A percentile compares a stretch with the other conserved stretches of the same genome.
Evolutionary conservation across 2,888 invertebrate species (phyloP).

Genomic region (Bombyx huttoni): DNA sequence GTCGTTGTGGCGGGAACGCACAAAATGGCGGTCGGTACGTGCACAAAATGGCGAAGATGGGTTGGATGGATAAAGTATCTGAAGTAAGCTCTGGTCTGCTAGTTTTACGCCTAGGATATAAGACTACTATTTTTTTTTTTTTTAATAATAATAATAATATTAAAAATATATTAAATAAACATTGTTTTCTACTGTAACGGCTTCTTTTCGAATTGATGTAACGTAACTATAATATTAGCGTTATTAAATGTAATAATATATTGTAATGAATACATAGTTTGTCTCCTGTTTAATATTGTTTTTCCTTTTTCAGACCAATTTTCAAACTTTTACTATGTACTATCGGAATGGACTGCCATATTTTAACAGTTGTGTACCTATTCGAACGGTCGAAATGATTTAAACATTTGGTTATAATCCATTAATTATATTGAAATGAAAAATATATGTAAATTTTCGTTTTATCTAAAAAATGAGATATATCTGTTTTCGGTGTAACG

Average conservation of each 20-base stretch:
- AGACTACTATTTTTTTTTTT: slow-evolving; percentile 64
- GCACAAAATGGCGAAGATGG: slow-evolving; percentile 18
- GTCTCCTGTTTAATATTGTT: slow-evolving; percentile 21
- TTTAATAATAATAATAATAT: background rate
- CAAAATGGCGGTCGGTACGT: slow-evolving; percentile 2
- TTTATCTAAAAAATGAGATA: slow-evolving; percentile 8
- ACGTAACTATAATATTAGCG: slow-evolving; percentile 22
- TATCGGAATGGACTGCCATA: slow-evolving; percentile 65
- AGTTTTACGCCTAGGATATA: slow-evolving; percentile 48
- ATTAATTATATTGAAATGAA: too few species aligned
- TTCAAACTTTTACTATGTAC: slow-evolving; percentile 59
- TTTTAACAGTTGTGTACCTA: slow-evolving; percentile 39
- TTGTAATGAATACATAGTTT: slow-evolving; percentile 41
- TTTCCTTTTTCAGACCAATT: slow-evolving; percentile 63
- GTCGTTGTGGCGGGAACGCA: slow-evolving; percentile 13
- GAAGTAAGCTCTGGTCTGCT: slow-evolving; percentile 53
- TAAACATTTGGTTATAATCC: too few species aligned
- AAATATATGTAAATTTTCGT: background rate
- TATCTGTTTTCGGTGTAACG: background rate
- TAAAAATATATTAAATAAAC: slow-evolving; percentile 39
- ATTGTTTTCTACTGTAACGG: slow-evolving; percentile 60
- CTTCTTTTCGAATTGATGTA: slow-evolving; percentile 62
- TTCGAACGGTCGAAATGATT: background rate
- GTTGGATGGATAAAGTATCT: slow-evolving; percentile 31
- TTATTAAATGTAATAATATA: slow-evolving; percentile 17